phyloP scores from a whole-genome alignment of 23 tunicate genomes.

The Ascidia mentula region DNA sequence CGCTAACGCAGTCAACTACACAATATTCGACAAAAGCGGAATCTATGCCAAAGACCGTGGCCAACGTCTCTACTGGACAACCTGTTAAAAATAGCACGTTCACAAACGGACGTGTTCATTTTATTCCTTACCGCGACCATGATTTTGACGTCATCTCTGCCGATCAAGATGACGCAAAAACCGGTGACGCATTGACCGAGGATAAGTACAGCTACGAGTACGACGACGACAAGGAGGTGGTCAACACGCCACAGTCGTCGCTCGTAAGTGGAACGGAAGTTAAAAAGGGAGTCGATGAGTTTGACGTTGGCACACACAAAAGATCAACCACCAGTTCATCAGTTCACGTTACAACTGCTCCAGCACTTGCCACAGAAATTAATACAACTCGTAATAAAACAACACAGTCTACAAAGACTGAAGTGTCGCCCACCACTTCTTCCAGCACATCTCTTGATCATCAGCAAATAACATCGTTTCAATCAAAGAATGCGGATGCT shows the following conservation, averaged over 20 bases:
- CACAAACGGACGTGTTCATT: too few relatives aligned
- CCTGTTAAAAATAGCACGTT: too few relatives aligned
- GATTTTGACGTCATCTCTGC: not conserved
- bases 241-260: not conserved
- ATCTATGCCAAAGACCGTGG: too few relatives aligned
- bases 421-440: not conserved
- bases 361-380: slow-evolving; percentile 12
- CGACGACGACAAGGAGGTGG: not conserved
- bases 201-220: not conserved
- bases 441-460: not conserved
- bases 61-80: too few relatives aligned
- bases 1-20: too few relatives aligned
- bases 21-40: too few relatives aligned
- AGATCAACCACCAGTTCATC: not conserved
- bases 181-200: not conserved
- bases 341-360: not conserved
- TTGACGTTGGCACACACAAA: not conserved
- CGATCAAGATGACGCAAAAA: not conserved
- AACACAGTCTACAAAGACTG: not conserved
- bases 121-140: not conserved
- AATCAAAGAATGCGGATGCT: too few relatives aligned
- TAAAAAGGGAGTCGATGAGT: not conserved
- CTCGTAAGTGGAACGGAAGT: not conserved
- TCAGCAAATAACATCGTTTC: too few relatives aligned
- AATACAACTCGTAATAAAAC: too few relatives aligned